Percentiles rank a stretch among this genome's conserved stretches.
These are phyloP conservation scores for Gallinago nigripennis DNA, from an alignment of 2,797 vertebrate species.

Conservation along the genomic window DNA sequence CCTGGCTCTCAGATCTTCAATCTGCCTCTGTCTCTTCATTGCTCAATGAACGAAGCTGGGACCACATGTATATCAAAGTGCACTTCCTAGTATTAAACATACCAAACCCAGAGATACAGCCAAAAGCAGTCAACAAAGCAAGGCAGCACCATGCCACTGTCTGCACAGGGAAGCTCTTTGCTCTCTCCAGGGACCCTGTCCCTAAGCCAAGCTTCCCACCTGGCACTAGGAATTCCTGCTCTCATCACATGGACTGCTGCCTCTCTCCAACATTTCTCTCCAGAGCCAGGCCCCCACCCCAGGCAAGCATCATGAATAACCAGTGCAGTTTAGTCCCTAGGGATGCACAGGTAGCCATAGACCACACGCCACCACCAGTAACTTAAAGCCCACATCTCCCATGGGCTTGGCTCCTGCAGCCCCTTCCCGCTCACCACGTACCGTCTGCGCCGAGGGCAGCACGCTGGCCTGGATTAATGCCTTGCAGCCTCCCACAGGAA, in stretches of 20 bases:
- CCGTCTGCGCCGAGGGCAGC: background rate
- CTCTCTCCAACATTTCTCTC: background rate
- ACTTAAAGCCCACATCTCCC: accelerated
- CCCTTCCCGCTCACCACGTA: background rate
- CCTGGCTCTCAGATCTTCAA: background rate
- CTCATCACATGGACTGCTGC: background rate
- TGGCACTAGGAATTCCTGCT: background rate
- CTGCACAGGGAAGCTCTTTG: background rate
- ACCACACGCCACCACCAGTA: background rate
- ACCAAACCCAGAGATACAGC: background rate
- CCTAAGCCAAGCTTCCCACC: background rate
- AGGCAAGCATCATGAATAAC: background rate
- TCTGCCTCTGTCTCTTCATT: background rate
- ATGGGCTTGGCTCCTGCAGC: background rate
- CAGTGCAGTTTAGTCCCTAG: background rate
- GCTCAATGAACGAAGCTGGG: background rate
- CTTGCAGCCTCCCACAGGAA: background rate
- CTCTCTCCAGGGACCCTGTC: background rate
- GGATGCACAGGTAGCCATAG: accelerated
- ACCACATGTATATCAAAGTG: accelerated
- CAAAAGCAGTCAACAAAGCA: background rate
- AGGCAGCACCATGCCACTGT: accelerated
- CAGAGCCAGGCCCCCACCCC: background rate
- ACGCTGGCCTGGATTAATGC: background rate
- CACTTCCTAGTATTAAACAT: background rate